Percentiles rank a stretch among this genome's conserved stretches.
Conservation (phyloP, 1,140 invertebrate species). For the Brachionus rotundiformis region DNA sequence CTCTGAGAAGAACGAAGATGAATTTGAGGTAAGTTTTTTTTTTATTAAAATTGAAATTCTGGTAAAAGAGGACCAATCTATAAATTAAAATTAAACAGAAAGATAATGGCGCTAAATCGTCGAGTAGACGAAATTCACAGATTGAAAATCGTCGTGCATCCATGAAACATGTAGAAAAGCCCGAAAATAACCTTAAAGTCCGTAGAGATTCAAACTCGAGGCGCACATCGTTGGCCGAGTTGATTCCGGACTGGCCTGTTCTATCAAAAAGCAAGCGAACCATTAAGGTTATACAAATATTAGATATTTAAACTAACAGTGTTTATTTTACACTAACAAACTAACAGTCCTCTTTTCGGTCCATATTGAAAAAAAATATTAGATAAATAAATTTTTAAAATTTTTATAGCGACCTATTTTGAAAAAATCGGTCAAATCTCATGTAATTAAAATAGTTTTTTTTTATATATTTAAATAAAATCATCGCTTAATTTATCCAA, state of each 20-base stretch:
- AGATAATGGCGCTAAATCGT: background rate
- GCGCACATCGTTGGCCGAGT: slow-evolving; percentile 47
- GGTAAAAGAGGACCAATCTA: background rate
- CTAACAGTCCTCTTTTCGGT: slow-evolving; percentile 36
- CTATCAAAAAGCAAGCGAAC: slow-evolving; percentile 40
- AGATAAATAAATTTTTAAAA: slow-evolving; percentile 1
- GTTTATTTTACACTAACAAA: slow-evolving; percentile 14
- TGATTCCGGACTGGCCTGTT: slow-evolving; percentile 52
- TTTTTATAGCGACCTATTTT: slow-evolving; percentile 25
- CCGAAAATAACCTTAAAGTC: slow-evolving; percentile 41
- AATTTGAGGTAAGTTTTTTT: slow-evolving; percentile 50
- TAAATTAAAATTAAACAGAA: background rate
- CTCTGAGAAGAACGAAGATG: slow-evolving; percentile 35
- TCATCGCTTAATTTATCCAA: slow-evolving; percentile 14
- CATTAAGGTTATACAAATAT: slow-evolving; percentile 38
- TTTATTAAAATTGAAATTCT: background rate
- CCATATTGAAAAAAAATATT: background rate
- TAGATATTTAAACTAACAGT: background rate
- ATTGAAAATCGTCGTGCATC: slow-evolving; percentile 44
- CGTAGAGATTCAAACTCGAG: slow-evolving; percentile 49
- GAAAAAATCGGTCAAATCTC: slow-evolving; percentile 43
- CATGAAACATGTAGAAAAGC: slow-evolving; percentile 47
- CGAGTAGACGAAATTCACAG: slow-evolving; percentile 39
- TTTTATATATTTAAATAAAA: background rate
- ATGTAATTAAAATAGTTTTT: slow-evolving; percentile 21